These are phyloP conservation scores for Crocallis elinguaria DNA, from an alignment of 2,888 invertebrate species.

Conservation along the genomic window DNA sequence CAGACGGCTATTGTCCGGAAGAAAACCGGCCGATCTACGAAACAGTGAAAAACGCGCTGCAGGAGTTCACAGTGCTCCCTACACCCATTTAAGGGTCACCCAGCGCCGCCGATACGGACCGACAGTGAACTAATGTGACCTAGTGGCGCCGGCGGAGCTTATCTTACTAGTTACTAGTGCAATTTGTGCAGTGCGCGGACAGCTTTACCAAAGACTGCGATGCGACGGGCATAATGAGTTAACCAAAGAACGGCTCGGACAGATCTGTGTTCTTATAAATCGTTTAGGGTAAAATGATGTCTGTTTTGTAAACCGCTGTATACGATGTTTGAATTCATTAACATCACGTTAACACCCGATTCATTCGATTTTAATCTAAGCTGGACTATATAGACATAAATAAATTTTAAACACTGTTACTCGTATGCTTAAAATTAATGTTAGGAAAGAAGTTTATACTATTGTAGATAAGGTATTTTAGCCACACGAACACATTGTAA, in stretches of 20 bases:
- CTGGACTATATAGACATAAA: conserved; percentile 73
- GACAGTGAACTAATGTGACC: conserved; percentile 61
- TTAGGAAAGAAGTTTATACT: conserved; percentile 81
- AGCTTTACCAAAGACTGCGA: conserved; percentile 52
- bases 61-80: conserved; percentile 95
- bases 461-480: conserved; percentile 74
- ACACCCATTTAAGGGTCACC: conserved; percentile 91
- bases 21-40: conserved; percentile 95
- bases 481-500: conserved; percentile 71
- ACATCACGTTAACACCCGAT: conserved; percentile 71
- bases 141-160: conserved; percentile 70
- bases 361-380: conserved; percentile 70
- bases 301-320: conserved; percentile 82
- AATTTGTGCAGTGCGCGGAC: conserved; percentile 45
- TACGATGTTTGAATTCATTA: conserved; percentile 81
- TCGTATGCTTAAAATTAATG: conserved; percentile 80
- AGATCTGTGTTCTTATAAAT: conserved; percentile 63
- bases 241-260: conserved; percentile 32
- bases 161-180: conserved; percentile 40
- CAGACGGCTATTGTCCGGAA: conserved; percentile 92
- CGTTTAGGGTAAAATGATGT: conserved; percentile 65
- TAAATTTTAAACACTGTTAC: conserved; percentile 83
- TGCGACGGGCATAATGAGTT: too few species aligned
- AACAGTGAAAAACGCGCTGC: conserved; percentile 95
- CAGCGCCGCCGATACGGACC: conserved; percentile 79